Percentiles rank a stretch among this genome's conserved stretches.
These are phyloP conservation scores for mouse (Mus musculus) DNA, from an alignment of 2,113 vertebrate genomes.

Conservation along the genomic window DNA sequence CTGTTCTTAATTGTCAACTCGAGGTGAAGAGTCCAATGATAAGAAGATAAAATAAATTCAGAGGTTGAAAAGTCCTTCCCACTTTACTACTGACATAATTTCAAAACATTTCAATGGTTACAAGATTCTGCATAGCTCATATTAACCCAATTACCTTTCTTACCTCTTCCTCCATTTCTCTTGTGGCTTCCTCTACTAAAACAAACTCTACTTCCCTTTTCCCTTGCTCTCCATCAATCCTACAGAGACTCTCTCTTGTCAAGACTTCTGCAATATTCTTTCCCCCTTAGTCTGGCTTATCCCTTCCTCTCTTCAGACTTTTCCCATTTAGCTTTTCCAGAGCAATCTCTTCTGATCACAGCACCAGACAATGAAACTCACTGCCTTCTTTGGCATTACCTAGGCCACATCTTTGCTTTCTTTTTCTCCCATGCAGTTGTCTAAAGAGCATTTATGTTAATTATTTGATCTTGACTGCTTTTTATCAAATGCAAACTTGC, in stretches of 20 bases:
- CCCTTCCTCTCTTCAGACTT: background rate
- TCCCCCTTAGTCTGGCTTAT: background rate
- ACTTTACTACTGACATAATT: background rate
- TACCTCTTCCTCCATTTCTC: background rate
- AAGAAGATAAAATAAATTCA: background rate
- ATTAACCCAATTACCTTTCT: background rate
- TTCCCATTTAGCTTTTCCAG: background rate
- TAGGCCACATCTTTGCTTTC: background rate
- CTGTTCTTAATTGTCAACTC: background rate
- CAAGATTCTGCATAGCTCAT: background rate
- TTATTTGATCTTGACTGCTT: background rate
- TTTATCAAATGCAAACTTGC: background rate
- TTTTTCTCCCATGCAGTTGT: background rate
- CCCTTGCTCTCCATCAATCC: background rate
- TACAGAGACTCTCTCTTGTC: background rate
- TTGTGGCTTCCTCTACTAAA: background rate
- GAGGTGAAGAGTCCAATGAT: background rate
- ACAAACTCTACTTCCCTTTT: background rate
- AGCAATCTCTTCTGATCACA: background rate
- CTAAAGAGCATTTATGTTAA: background rate
- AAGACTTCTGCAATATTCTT: too few relatives aligned
- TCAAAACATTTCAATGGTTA: background rate
- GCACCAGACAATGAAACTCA: background rate
- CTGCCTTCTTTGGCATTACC: background rate
- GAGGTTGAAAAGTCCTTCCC: background rate